Base-by-base conservation (phyloP, 2,797 vertebrate species). In the Amblyopsis hoosieri region DNA sequence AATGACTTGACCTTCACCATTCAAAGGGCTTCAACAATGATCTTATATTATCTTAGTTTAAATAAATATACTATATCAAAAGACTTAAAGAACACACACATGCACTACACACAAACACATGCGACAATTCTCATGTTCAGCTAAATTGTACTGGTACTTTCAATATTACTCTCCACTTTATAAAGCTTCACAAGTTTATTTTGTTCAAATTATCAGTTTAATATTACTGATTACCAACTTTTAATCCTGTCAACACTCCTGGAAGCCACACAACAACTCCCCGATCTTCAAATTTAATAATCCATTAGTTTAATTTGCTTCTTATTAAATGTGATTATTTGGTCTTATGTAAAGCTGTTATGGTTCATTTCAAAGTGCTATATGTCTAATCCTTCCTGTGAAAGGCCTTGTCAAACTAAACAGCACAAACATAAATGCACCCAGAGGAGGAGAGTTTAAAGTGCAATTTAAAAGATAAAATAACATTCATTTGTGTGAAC, bases 11-110 rank as follows among this genome's bases (percentile, higher is more conserved):
- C 23, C 23, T 23, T 23, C 23, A 23, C 23, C 23, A 23, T 74
- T 75, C 62, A 70, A 79, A 79, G 66, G 60, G 77, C 53, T 66
- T 31, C 12, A 54, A 66, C 62, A 75, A 71, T 76, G 63, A 74
- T 61, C 74, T 65, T 55, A 12, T 23, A 23, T 23, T 23, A 23
- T 3, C 68, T 60, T 51, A 0, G 74, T 71, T 69, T 68, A 64
- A 81, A 81, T 71, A 63, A 74, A 72, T 59, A 54, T 37, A 29
- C 70, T 59, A 54, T 37, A 29, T 71, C 10, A 47, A 23, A 23
- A 23, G 23, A 23, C 23, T 23, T 23, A 10, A 3, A 31, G 17
- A 17, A 49, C 29, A 50, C 50, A 60, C 42, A 60, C 23, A 61
- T 50, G 64, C n/a, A 58, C 52, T n/a, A 50, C 47, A 48, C 14